phyloP scores from a whole-genome alignment of 2,888 invertebrate species.

The Rotaria socialis region DNA sequence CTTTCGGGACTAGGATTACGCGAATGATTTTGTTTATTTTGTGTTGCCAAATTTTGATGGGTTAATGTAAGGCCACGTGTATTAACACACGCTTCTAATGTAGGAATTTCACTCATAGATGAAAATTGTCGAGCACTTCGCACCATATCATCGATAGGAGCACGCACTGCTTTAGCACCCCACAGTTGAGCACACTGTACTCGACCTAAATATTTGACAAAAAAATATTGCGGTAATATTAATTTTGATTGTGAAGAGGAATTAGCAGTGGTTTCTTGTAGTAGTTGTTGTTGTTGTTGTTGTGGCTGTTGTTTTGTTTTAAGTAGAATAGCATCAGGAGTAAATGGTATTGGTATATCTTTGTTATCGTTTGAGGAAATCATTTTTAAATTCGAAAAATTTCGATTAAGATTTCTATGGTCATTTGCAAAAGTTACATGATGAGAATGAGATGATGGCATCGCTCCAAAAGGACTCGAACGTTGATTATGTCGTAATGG shows the following conservation, averaged over 20 bases:
- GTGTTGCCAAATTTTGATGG: not conserved
- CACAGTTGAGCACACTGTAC: constrained; percentile 53
- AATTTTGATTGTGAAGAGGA: not conserved
- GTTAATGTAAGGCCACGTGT: constrained; percentile 53
- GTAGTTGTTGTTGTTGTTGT: no score
- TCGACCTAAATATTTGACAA: constrained; percentile 57
- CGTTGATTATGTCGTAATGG: not conserved
- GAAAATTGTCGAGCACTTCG: constrained; percentile 51
- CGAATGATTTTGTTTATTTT: not conserved
- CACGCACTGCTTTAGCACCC: constrained; percentile 55
- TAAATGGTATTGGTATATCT: not conserved
- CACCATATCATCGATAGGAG: constrained; percentile 56
- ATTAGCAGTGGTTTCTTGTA: not conserved
- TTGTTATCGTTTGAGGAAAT: no score
- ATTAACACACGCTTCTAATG: constrained; percentile 54
- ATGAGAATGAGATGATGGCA: not conserved
- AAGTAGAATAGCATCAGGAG: not conserved
- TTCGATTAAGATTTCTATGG: not conserved
- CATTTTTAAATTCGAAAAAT: not conserved
- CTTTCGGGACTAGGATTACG: constrained; percentile 47
- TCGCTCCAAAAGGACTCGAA: no score
- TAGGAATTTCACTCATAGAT: constrained; percentile 53
- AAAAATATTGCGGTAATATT: constrained; percentile 55
- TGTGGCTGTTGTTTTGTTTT: not conserved
- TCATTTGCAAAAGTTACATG: not conserved